Conservation (phyloP, 2,888 invertebrate species). For the Campoplex capitator region DNA sequence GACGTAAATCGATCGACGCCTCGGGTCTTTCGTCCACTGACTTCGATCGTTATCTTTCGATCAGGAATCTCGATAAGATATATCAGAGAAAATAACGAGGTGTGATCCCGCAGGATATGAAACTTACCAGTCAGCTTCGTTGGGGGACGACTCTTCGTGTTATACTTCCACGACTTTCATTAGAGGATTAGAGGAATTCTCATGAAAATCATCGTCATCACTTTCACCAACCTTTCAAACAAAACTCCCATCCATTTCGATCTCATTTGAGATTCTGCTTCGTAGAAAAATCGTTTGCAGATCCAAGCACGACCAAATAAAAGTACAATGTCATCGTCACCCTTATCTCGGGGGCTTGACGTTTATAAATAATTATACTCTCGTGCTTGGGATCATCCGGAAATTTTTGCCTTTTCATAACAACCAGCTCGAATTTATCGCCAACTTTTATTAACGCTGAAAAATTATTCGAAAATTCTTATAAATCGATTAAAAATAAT, state of each 20-base stretch:
- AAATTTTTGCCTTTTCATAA: background rate
- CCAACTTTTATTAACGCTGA: background rate
- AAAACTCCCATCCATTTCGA: constrained; percentile 17
- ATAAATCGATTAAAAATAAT: background rate
- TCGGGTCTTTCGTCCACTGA: background rate
- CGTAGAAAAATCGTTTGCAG: background rate
- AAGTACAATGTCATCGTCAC: constrained; percentile 3
- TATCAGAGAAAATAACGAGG: constrained; percentile 5
- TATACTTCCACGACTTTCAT: background rate
- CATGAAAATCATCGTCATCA: constrained; percentile 25
- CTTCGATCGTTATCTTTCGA: constrained; percentile 8
- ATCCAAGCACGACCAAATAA: background rate
- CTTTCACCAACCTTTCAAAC: constrained; percentile 1
- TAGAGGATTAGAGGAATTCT: background rate
- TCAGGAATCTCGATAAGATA: constrained; percentile 28
- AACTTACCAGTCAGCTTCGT: constrained; percentile 8
- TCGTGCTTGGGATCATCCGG: background rate
- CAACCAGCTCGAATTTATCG: background rate
- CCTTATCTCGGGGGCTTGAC: background rate
- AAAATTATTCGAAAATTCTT: background rate
- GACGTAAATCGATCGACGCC: constrained; percentile 26
- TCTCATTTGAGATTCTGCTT: constrained; percentile 28
- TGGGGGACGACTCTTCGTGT: background rate
- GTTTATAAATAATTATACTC: constrained; percentile 11
- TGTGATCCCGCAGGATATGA: constrained; percentile 14